Percentiles rank a stretch among this genome's conserved stretches.
Conservation (phyloP, 2,113 vertebrate species). For the Fulica atra region DNA sequence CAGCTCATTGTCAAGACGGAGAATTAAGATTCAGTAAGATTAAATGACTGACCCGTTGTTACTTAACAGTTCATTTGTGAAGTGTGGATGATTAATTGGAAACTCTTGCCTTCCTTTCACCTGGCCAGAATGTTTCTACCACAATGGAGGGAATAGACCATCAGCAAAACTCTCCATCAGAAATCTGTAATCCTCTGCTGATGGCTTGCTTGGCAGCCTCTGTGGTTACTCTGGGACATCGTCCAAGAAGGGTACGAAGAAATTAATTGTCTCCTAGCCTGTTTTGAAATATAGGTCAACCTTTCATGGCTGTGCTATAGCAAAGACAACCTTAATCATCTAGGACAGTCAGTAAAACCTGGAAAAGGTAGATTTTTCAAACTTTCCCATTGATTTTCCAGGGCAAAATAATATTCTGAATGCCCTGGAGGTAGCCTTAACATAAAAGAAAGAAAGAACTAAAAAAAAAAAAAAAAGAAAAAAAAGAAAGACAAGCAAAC, state of each 20-base stretch:
- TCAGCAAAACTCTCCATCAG: slow-evolving; percentile 14
- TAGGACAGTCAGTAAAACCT: background rate
- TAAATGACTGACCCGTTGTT: background rate
- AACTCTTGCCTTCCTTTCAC: slow-evolving; percentile 19
- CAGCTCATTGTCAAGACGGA: background rate
- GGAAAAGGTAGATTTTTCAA: background rate
- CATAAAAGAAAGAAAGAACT: background rate
- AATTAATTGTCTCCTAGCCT: slow-evolving; percentile 30
- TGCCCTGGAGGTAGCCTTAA: background rate
- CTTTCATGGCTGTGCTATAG: slow-evolving; percentile 1
- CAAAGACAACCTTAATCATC: slow-evolving; percentile 1
- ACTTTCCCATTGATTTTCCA: background rate
- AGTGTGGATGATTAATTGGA: slow-evolving; percentile 2
- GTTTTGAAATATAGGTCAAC: slow-evolving; percentile 52
- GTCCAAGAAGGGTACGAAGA: slow-evolving; percentile 21
- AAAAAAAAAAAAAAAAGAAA: too few relatives aligned
- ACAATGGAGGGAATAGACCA: background rate
- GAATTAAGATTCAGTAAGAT: slow-evolving; percentile 7
- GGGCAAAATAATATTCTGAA: background rate
- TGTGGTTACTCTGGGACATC: slow-evolving; percentile 1
- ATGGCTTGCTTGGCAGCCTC: slow-evolving; percentile 28
- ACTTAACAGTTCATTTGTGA: background rate
- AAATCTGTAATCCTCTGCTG: slow-evolving; percentile 24
- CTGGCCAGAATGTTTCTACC: slow-evolving; percentile 5
- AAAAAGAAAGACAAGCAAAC: background rate